Base-by-base conservation (phyloP, 2,797 vertebrate species). In the Halcyon chelicuti region DNA sequence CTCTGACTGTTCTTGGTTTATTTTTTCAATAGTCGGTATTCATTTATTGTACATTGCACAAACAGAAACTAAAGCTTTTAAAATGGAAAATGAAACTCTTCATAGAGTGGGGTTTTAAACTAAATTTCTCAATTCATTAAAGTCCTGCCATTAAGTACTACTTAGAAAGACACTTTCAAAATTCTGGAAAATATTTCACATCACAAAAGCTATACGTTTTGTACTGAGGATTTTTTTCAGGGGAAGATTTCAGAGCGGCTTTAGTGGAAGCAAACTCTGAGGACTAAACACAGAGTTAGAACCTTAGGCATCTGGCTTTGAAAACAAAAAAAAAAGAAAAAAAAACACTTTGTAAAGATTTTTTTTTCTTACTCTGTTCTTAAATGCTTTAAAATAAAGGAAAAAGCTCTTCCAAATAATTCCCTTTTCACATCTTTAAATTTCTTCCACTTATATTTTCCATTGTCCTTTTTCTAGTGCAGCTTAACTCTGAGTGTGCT, bases 401-500 rank as follows among this genome's bases (percentile, higher is more conserved):
- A 62, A 82, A 49, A 88, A 63, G 4, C 55, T 92, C 5, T 7
- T 73, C 18, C 74, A 70, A 83, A 84, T 88, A 84, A 65, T 89
- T 96, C 54, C 21, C n/a, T 76, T 95, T 97, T 86, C 80, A 63
- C 77, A 42, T 97, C 94, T 96, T 89, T 60, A 89, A 7, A 74
- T 92, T 98, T 97, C 93, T 96, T 78, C 77, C 60, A 54, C 96
- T 97, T 96, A 71, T 94, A 93, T 96, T 95, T 95, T 91, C 62
- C 61, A 72, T 88, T 96, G 94, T 95, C 82, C 73, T 88, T 47
- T 96, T 97, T 97, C 86, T 91, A 96, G 77, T 86, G 85, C 89
- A 96, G 96, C 96, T 97, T 98, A 98, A 98, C 97, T 97, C 93
- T 96, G 97, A 98, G 95, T 80, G 72, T 97, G 97, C 96, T 97